Base-by-base conservation (phyloP, 2,113 vertebrate species). In the Dasyprocta punctata region DNA sequence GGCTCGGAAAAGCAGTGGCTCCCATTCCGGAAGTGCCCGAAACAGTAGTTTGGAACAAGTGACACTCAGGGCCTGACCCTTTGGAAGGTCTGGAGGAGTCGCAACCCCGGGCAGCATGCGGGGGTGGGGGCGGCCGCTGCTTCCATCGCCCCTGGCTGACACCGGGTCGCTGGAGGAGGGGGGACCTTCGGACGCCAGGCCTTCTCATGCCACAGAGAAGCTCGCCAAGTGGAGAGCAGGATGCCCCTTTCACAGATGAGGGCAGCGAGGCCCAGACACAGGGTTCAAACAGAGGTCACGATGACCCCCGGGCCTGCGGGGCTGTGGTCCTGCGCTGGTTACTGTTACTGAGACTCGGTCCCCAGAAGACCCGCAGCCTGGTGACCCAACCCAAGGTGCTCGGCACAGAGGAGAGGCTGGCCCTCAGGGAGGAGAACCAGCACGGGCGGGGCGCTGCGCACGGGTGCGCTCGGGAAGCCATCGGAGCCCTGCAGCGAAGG, bases 91-190 rank as follows among this genome's bases (percentile, higher is more conserved):
- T 30, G 11, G 60, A 71, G n/a, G 22, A 33, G 71, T 0, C 9
- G 24, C 22, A 28, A 47, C 24, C 24, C 49, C 2, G 0, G n/a
- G 58, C 22, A 17, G 10, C 4, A 2, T 3, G 0, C 33, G 30
- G 75, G 58, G 22, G 17, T 20, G 19, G 6, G n/a, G 28, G 75
- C 14, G 1, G 13, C 44, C 14, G 1, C 44, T 30, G 75, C 16
- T 54, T 19, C 3, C 36, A 7, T 80, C 8, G 10, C 9, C 28
- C 9, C 30, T 44, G 20, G 1, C 3, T 24, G 86, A 38, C 19
- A 19, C 22, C 2, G 0, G 28, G 4, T 5, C 9, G 7, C 33
- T 14, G 30, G 38, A 47, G n/a, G 22, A 52, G 44, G 33, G 44
- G 71, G 71, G 19, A 30, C 58, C 44, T 54, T 47, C 13, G 0